Conservation (phyloP, 2,797 vertebrate species). For the Anabas testudineus region DNA sequence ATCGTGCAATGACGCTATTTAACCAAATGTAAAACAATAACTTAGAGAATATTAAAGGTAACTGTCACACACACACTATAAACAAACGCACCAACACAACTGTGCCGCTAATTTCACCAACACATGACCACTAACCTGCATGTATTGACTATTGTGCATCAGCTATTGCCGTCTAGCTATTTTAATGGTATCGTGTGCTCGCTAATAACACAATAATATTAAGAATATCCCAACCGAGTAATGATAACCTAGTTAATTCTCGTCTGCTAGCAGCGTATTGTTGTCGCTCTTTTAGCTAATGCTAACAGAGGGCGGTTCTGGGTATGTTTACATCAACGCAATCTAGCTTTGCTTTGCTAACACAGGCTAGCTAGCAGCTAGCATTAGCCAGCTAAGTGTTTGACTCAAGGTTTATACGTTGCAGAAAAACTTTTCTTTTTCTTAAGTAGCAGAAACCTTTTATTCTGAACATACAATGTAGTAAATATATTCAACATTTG, state of each 20-base stretch:
- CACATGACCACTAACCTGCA: neutral
- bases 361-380: neutral
- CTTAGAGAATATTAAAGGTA: neutral
- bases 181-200: accelerated
- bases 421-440: neutral
- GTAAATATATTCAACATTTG: neutral
- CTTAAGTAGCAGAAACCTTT: too few species aligned
- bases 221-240: neutral
- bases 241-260: neutral
- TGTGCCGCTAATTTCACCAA: neutral
- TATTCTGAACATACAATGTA: neutral
- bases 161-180: neutral
- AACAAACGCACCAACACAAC: conserved; percentile 12
- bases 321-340: conserved; percentile 9
- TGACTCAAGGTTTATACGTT: neutral
- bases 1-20: too few species aligned
- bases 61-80: neutral
- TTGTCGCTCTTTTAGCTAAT: neutral
- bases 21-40: accelerated
- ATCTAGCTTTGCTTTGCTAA: neutral
- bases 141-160: neutral
- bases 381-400: neutral
- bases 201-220: accelerated
- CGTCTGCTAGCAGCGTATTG: neutral
- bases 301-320: neutral